Percentiles rank a stretch among this genome's conserved stretches.
Conservation (phyloP, 2,888 invertebrate genomes). For the Tridacna gigas region DNA sequence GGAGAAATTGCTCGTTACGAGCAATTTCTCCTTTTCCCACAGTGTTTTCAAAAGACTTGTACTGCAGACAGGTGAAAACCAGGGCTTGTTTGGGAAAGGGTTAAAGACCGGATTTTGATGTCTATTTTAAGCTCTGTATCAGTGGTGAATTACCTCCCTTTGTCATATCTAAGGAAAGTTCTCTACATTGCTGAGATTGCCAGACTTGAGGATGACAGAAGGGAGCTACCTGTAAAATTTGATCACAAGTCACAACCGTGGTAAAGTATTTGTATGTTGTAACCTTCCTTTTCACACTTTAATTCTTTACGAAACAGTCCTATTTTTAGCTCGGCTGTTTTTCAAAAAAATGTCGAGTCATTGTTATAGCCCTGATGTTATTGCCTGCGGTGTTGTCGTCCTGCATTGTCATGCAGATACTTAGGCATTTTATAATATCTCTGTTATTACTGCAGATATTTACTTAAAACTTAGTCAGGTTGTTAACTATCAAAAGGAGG, state of each 20-base stretch:
- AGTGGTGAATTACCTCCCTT: constrained; percentile 68
- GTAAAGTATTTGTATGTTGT: constrained; percentile 43
- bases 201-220: constrained; percentile 64
- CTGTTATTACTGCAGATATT: too few species aligned
- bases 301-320: too few species aligned
- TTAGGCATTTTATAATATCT: too few species aligned
- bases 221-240: constrained; percentile 65
- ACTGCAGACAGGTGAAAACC: neutral
- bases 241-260: constrained; percentile 65
- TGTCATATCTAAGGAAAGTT: constrained; percentile 62
- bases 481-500: too few species aligned
- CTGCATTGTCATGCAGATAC: too few species aligned
- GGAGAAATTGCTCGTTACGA: neutral
- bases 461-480: too few species aligned
- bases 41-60: neutral
- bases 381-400: too few species aligned
- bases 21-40: neutral
- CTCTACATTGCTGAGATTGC: constrained; percentile 4
- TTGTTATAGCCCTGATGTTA: too few species aligned
- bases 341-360: too few species aligned
- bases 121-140: constrained; percentile 66
- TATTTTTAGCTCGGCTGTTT: too few species aligned
- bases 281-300: too few species aligned
- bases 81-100: neutral
- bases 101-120: neutral